A percentile compares a stretch with the other conserved stretches of the same genome.
phyloP scores from a whole-genome alignment of 2,797 vertebrate species.

The Crocodylus rhombifer region DNA sequence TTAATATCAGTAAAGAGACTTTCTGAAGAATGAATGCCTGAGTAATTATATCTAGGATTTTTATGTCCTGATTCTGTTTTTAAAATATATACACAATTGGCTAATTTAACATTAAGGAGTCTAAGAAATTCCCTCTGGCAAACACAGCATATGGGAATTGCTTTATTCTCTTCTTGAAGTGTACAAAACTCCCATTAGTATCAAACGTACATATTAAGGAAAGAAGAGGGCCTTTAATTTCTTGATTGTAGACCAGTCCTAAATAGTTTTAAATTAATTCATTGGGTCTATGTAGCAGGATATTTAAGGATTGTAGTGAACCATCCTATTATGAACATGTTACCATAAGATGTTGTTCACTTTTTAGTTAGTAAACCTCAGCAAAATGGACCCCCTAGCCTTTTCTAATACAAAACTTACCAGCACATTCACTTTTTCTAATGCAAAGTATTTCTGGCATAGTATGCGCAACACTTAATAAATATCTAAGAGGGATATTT shows the following conservation, averaged over 20 bases:
- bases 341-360: not conserved
- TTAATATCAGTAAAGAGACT: conserved; percentile 76
- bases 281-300: not conserved
- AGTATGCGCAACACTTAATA: not conserved
- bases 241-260: not conserved
- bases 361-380: not conserved
- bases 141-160: conserved; percentile 67
- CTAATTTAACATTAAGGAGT: conserved; percentile 69
- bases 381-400: not conserved
- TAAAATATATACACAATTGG: conserved; percentile 65
- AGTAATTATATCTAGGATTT: conserved; percentile 72
- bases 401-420: not conserved
- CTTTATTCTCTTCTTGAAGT: conserved; percentile 59
- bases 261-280: not conserved
- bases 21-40: conserved; percentile 63
- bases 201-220: not conserved
- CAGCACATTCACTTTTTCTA: not conserved
- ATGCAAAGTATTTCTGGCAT: not conserved
- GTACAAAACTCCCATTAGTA: conserved; percentile 47
- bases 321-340: not conserved
- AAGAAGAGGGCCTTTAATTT: not conserved
- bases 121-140: conserved; percentile 72
- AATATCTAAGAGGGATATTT: not conserved
- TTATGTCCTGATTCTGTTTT: conserved; percentile 69
- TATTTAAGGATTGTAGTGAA: not conserved